Percentiles rank a stretch among this genome's conserved stretches.
Evolutionary conservation across 2,888 invertebrate species (phyloP).

Genomic region (Thumatha senex): DNA sequence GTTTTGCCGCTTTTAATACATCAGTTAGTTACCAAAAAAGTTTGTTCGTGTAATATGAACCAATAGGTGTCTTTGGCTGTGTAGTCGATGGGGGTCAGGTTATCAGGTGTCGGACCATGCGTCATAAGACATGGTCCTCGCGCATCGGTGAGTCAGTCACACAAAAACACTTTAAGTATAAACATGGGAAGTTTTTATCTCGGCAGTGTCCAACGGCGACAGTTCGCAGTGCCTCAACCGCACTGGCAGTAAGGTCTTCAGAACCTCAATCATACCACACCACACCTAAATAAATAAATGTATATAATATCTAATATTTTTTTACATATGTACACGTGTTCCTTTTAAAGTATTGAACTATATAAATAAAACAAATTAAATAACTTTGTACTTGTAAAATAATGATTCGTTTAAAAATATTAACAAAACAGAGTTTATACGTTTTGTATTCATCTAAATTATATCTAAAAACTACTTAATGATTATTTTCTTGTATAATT

Average conservation of each 20-base stretch:
- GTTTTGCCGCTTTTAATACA: too few species aligned
- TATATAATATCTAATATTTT: conserved; percentile 76
- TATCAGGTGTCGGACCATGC: too few species aligned
- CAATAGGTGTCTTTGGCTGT: too few species aligned
- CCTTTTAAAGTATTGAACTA: conserved; percentile 70
- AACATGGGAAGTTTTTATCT: conserved; percentile 33
- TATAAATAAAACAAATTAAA: conserved; percentile 69
- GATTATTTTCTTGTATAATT: conserved; percentile 76
- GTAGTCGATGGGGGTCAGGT: too few species aligned
- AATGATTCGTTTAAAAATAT: conserved; percentile 55
- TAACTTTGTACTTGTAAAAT: conserved; percentile 78
- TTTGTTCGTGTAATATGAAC: too few species aligned
- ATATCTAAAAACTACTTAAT: conserved; percentile 74
- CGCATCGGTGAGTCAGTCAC: conserved; percentile 7
- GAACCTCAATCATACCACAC: conserved; percentile 70
- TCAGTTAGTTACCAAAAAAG: too few species aligned
- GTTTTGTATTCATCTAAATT: conserved; percentile 66
- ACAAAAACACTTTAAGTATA: conserved; percentile 24
- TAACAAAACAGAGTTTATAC: conserved; percentile 62
- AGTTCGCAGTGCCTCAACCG: conserved; percentile 56
- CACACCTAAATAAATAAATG: conserved; percentile 78
- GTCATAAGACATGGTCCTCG: not conserved
- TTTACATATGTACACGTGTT: conserved; percentile 80
- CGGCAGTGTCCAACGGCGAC: conserved; percentile 47
- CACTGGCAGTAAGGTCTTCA: conserved; percentile 58